Evolutionary conservation across 2,113 vertebrate genomes (phyloP), one percentile per base, ranked within the genome.

Genomic region (Lagopus leucura): DNA sequence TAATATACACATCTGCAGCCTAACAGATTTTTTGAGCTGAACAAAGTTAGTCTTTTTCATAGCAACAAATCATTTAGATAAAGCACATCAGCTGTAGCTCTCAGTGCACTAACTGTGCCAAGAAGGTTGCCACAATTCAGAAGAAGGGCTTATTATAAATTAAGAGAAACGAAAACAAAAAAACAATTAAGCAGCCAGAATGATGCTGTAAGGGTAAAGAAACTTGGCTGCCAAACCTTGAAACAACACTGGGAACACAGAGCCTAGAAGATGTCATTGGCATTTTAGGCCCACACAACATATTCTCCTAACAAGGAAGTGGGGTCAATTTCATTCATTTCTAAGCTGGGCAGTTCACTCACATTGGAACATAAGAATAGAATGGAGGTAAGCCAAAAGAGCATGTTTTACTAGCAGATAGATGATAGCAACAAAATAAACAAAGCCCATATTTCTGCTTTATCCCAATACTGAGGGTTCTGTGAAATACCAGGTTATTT

Each of bases 241-340:
- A 89, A 28, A 18, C 14, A 27, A 11, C 11, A n/a, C 36, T 27
- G 90, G 86, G 71, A 88, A 36, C 15, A 64, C 15, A 60, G 19
- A 48, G 20, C 22, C 6, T 42, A 2, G 17, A 30, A 14, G 28
- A 69, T 1, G 1, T 30, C 55, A n/a, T 0, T 27, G 36, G 11
- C 27, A 67, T 65, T 50, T 38, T 58, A 22, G 25, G 32, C 10
- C 18, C 24, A 55, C 5, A 48, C 12, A 45, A 61, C 45, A 89
- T 24, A 38, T 74, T 30, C 27, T 75, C n/a, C 58, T 65, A n/a
- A 5, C 34, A 32, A 48, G 64, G 15, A 54, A 80, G 34, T 11
- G 64, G n/a, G 3, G 9, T 36, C 22, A 21, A 34, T 58, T 67
- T 79, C 65, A 72, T 50, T 58, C 8, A 24, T 55, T 83, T 81